Conservation (phyloP, 1,140 invertebrate species). For the Sinella curviseta region DNA sequence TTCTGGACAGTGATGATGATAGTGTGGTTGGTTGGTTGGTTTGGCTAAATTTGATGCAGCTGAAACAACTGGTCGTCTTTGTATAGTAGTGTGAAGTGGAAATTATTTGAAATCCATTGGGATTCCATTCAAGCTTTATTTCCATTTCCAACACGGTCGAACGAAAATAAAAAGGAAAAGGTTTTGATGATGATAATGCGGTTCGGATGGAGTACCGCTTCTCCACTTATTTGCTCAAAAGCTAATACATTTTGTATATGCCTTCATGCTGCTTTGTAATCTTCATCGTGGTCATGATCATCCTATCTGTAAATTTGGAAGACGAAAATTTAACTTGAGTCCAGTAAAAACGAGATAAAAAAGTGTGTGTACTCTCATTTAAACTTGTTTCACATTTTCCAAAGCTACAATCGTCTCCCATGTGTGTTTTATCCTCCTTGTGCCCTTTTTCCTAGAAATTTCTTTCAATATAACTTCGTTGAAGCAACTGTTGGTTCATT, state of each 20-base stretch:
- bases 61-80: not conserved
- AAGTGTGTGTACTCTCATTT: no score
- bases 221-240: not conserved
- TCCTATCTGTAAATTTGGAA: not conserved
- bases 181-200: not conserved
- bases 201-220: not conserved
- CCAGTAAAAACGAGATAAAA: no score
- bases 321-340: no score
- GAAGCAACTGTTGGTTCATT: not conserved
- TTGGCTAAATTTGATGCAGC: not conserved
- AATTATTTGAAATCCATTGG: conserved; percentile 23
- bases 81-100: conserved; percentile 13
- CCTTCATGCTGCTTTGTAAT: not conserved
- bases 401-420: no score
- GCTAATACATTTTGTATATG: no score
- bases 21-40: not conserved
- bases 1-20: not conserved
- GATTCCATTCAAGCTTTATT: conserved; percentile 13
- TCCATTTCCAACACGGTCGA: not conserved
- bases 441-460: no score
- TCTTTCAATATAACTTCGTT: no score
- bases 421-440: no score
- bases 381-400: no score
- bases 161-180: not conserved
- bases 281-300: not conserved